Evolutionary conservation across 2,113 vertebrate species (phyloP).

Genomic region (Xiphorhynchus elegans): DNA sequence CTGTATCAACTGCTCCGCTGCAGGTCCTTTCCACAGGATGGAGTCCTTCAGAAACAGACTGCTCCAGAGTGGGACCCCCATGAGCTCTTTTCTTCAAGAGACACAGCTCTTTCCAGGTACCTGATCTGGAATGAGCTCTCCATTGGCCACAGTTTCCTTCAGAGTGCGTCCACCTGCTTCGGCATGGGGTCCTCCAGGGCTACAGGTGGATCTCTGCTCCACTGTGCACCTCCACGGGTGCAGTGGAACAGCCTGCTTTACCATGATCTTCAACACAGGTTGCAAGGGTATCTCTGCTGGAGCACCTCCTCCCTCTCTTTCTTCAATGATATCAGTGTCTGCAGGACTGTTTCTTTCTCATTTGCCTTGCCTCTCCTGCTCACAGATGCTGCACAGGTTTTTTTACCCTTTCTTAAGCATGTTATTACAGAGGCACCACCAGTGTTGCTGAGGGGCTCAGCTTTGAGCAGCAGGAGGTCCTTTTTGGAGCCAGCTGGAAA

Average conservation of each 20-base stretch:
- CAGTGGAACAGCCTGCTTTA: neutral
- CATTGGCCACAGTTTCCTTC: neutral
- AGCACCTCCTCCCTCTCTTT: neutral
- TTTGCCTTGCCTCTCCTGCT: neutral
- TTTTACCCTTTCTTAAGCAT: neutral
- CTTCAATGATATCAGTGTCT: neutral
- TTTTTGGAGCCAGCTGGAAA: neutral
- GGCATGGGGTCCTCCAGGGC: neutral
- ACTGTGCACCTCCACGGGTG: neutral
- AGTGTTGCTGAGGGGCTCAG: fast-evolving
- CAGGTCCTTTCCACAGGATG: neutral
- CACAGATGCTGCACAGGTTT: neutral
- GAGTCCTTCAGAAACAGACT: neutral
- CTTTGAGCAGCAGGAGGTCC: neutral
- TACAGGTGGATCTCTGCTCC: neutral
- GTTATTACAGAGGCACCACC: neutral
- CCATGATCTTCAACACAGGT: neutral
- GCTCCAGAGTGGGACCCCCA: neutral
- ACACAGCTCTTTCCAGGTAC: fast-evolving
- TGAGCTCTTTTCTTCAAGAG: neutral
- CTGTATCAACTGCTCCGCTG: neutral
- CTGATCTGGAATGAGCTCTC: fast-evolving
- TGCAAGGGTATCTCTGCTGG: neutral
- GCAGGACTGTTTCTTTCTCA: neutral
- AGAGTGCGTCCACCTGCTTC: neutral